Conservation (phyloP, 1,140 invertebrate genomes). For the Laupala kohalensis region DNA sequence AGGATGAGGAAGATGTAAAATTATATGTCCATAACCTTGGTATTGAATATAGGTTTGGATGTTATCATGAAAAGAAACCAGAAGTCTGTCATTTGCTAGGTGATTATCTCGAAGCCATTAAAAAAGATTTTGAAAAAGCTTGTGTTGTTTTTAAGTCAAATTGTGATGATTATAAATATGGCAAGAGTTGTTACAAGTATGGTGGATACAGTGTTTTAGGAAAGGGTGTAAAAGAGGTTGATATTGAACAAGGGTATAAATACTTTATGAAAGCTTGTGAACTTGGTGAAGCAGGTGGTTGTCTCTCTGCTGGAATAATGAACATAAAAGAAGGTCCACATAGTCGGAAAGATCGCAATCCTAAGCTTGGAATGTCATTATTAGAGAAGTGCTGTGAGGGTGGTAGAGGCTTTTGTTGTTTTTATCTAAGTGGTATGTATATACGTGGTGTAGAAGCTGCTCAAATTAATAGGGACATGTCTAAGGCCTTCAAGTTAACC, state of each 20-base stretch:
- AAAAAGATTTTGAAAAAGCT: slow-evolving; percentile 64
- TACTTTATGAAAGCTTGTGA: slow-evolving; percentile 73
- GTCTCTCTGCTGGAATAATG: slow-evolving; percentile 61
- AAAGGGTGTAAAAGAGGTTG: slow-evolving; percentile 29
- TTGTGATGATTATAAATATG: slow-evolving; percentile 69
- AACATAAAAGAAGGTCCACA: slow-evolving; percentile 36
- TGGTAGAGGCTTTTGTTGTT: slow-evolving; percentile 59
- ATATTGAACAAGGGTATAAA: slow-evolving; percentile 34
- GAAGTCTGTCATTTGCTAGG: slow-evolving; percentile 84
- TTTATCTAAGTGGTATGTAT: slow-evolving; percentile 63
- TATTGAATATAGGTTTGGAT: slow-evolving; percentile 85
- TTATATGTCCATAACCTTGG: slow-evolving; percentile 76
- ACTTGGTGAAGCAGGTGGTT: slow-evolving; percentile 48
- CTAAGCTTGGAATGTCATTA: slow-evolving; percentile 41
- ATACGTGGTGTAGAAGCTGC: slow-evolving; percentile 51
- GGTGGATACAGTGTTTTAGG: slow-evolving; percentile 56
- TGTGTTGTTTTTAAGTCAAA: slow-evolving; percentile 65
- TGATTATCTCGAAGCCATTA: slow-evolving; percentile 72
- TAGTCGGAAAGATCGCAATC: slow-evolving; percentile 28
- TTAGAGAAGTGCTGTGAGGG: slow-evolving; percentile 56
- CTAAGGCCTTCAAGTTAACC: slow-evolving; percentile 60
- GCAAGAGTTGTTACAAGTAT: slow-evolving; percentile 73
- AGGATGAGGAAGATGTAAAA: slow-evolving; percentile 71
- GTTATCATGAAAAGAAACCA: slow-evolving; percentile 66
- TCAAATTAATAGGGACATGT: slow-evolving; percentile 51